Base-by-base conservation (phyloP, 2,888 invertebrate genomes). In the Heliconius ismenius region DNA sequence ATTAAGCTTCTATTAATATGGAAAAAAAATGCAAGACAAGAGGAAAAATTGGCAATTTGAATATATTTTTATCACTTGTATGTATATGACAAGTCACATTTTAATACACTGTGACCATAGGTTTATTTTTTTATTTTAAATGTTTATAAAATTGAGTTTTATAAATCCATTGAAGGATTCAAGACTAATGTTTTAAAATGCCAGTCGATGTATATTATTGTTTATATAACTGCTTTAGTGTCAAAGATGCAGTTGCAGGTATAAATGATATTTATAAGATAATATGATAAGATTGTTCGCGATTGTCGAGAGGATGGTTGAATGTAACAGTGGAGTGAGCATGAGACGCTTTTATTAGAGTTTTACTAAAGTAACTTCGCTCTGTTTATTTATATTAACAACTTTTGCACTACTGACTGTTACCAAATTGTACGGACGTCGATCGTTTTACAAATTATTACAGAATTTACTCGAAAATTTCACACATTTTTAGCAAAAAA, bases 311-410 rank as follows among this genome's bases (percentile, higher is more conserved):
- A 82, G 85, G 86, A 75, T 65, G 78, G 73, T 74, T 80, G 82
- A 83, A 84, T 85, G 82, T 84, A 83, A 88, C 86, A 85, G 85
- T 86, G 85, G 87, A 85, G 92, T 88, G 90, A 90, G 90, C 89
- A 90, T 91, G 91, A 87, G 85, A 90, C 87, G 91, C 92, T 92
- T 92, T 87, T 89, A 88, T 87, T 92, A 91, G 88, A 87, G 86
- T 84, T 88, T 83, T 86, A 88, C 82, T 87, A 83, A 81, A 81
- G 82, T 77, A 85, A 83, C 86, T 83, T 82, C 84, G 87, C 88
- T 88, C 90, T 89, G 90, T 90, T 84, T 87, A 75, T 83, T 85
- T 81, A 80, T 73, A 68, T 63, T 54, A 74, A 75, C 10, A 21
- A 39, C 32, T 13, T 36, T 32, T 58, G 58, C 70, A 69, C 49